Evolutionary conservation across 2,888 invertebrate species (phyloP).

Genomic region (Drosophila cognata): DNA sequence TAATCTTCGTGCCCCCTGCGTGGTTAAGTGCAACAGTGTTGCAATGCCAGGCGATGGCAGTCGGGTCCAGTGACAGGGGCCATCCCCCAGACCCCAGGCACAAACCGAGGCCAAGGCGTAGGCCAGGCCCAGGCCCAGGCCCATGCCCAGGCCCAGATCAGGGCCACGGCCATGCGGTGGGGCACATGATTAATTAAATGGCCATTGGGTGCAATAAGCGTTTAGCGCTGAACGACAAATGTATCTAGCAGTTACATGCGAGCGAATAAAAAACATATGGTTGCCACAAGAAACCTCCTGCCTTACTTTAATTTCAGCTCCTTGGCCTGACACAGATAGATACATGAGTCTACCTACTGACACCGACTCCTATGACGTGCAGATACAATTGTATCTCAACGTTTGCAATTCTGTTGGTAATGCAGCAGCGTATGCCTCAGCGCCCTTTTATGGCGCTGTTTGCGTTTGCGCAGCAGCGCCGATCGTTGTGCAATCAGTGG

Average conservation of each 20-base stretch:
- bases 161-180: conserved; percentile 17
- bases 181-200: conserved; percentile 79
- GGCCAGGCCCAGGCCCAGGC: background rate
- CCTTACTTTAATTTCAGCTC: conserved; percentile 84
- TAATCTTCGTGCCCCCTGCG: conserved; percentile 50
- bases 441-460: conserved; percentile 64
- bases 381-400: conserved; percentile 75
- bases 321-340: conserved; percentile 79
- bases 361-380: conserved; percentile 59
- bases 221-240: conserved; percentile 34
- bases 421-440: conserved; percentile 39
- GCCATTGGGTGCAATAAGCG: conserved; percentile 54
- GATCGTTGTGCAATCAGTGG: conserved; percentile 83
- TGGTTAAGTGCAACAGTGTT: conserved; percentile 44
- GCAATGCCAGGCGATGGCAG: conserved; percentile 26
- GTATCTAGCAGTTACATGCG: conserved; percentile 61
- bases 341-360: conserved; percentile 74
- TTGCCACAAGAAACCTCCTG: conserved; percentile 84
- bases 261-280: conserved; percentile 61
- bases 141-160: background rate
- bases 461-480: conserved; percentile 56
- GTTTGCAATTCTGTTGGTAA: conserved; percentile 21
- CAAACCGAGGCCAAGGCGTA: background rate
- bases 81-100: background rate
- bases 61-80: conserved; percentile 4